Evolutionary conservation across 2,888 invertebrate genomes (phyloP).

Genomic region (Eupithecia exiguata): DNA sequence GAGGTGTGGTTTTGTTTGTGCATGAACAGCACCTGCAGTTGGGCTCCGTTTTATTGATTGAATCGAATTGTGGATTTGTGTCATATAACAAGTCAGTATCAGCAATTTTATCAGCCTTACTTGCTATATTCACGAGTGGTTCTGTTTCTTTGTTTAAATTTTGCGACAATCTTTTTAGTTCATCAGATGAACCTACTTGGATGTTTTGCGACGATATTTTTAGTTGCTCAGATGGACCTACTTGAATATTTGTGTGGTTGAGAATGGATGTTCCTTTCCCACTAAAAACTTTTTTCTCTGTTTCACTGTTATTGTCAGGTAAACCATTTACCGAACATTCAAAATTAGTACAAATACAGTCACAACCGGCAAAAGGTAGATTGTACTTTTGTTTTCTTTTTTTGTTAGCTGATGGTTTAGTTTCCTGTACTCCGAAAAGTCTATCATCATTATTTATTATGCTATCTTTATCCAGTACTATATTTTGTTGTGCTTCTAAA

Average conservation of each 20-base stretch:
- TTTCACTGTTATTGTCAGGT: constrained; percentile 2
- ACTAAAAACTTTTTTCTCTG: constrained; percentile 1
- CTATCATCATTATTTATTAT: constrained; percentile 16
- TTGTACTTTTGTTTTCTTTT: neutral
- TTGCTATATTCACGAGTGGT: neutral
- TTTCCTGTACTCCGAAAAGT: constrained; percentile 16
- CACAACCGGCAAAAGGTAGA: constrained; percentile 31
- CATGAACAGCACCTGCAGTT: neutral
- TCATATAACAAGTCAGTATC: neutral
- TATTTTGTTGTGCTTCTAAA: constrained; percentile 6
- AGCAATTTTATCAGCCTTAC: neutral
- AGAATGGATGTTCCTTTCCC: neutral
- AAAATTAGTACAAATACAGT: constrained; percentile 25
- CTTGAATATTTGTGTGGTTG: neutral
- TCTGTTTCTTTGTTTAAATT: neutral
- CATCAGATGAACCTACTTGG: neutral
- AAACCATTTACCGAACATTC: constrained; percentile 23
- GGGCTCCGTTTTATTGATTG: neutral
- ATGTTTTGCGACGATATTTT: neutral
- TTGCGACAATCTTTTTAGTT: neutral
- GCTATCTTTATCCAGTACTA: constrained; percentile 8
- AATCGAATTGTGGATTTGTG: neutral
- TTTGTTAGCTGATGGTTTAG: neutral
- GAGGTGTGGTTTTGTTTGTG: neutral
- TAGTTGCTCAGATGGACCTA: neutral